Conservation (phyloP, 2,797 vertebrate genomes). For the Cyprinella venusta region DNA sequence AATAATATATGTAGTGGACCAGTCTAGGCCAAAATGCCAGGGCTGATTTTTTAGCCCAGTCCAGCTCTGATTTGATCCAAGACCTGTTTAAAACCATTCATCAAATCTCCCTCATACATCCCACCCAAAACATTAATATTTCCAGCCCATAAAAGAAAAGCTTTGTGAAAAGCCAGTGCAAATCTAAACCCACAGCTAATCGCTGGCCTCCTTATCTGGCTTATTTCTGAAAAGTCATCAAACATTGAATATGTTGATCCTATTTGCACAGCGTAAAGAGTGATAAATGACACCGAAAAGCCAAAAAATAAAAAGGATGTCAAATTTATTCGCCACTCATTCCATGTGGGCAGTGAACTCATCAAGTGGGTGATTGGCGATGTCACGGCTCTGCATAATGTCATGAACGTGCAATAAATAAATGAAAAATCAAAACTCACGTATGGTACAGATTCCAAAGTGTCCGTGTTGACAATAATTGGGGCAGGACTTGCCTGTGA, state of each 20-base stretch:
- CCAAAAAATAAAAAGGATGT: constrained; percentile 25
- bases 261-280: constrained; percentile 2
- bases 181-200: constrained; percentile 18
- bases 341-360: background rate
- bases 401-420: constrained; percentile 26
- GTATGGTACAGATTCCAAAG: constrained; percentile 94
- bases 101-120: constrained; percentile 1
- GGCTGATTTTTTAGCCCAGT: no score
- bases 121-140: constrained; percentile 32
- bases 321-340: constrained; percentile 5
- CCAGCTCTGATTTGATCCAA: background rate
- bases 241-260: constrained; percentile 32
- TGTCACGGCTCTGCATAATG: constrained; percentile 3
- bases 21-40: no score
- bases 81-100: background rate
- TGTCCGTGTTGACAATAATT: constrained; percentile 96
- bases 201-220: constrained; percentile 14
- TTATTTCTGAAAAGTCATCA: constrained; percentile 45
- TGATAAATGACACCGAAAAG: constrained; percentile 36
- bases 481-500: constrained; percentile 93
- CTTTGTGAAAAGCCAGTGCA: constrained; percentile 6
- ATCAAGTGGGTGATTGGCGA: background rate
- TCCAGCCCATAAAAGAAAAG: background rate
- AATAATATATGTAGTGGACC: no score
- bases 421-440: constrained; percentile 80